Evolutionary conservation across 2,797 vertebrate species (phyloP), one percentile per base, ranked within the genome.

Genomic region (Natrix natrix): DNA sequence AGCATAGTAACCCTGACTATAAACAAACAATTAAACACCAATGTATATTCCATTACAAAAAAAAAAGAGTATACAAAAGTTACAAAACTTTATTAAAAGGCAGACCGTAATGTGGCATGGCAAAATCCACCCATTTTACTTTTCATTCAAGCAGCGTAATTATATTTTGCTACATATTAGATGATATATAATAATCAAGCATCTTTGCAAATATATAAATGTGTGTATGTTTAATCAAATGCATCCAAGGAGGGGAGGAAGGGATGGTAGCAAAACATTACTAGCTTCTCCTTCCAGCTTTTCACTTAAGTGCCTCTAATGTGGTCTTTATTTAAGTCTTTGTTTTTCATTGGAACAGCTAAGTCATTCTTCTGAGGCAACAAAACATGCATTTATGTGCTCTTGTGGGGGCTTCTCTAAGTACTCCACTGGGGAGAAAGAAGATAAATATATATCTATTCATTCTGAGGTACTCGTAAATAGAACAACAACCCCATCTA

Each of bases 401-500:
- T 17, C 86, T 89, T 78, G n/a, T 89, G 57, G 92, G 92, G 93
- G 43, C 87, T 94, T 57, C 93, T 56, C 92, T 92, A 43, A 93
- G 91, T 86, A 1, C 90, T 92, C 66, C 89, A 52, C 91, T 93
- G 59, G 61, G 96, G 92, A 94, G 96, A 96, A 94, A n/a, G 7
- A 90, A 92, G 88, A 93, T 93, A 94, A 96, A 96, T 94, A 94
- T 89, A 95, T 90, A 93, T 48, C 91, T 78, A 89, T 88, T 95
- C 93, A 93, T 94, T 96, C 60, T 60, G 87, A 93, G 93, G 78
- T 92, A 93, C 90, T 96, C 93, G 78, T 94, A 93, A 95, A 95
- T 87, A 92, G 95, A 96, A 97, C 96, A 96, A 96, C 93, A 94
- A 93, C 94, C 95, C 95, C 95, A 43, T 97, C 96, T 96, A 95